Base-by-base conservation (phyloP, 2,797 vertebrate genomes). In the Alcedo quadribrachys region DNA sequence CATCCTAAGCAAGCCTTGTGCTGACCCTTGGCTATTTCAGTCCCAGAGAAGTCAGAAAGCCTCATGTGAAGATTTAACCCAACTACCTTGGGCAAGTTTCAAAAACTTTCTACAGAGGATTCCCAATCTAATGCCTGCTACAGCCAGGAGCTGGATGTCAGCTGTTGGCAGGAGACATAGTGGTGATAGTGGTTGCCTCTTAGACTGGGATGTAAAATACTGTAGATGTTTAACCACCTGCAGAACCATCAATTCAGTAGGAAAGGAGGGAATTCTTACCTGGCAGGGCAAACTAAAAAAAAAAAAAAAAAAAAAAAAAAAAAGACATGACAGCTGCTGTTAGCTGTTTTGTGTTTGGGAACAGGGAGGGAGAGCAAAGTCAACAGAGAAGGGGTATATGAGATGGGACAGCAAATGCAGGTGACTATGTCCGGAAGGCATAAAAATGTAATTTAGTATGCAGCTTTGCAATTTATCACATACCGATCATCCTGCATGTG, bases 381-480 rank as follows among this genome's bases (percentile, higher is more conserved):
- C 68, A 63, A 42, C 22, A 74, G 48, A 65, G 62, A n/a, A 81
- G 25, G 9, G 27, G 37, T 40, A 40, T 71, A 24, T 35, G 40
- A 81, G 71, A 82, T 8, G 48, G 70, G 86, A 87, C 66, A 73
- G 66, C 87, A 95, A 90, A 53, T 25, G 58, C 79, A 89, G 84
- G 35, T 89, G 88, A 94, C 73, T 87, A 16, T 75, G 63, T 53
- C 79, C 73, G 53, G 73, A 89, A 68, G 92, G 75, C 81, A 90
- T 63, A 78, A 89, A 68, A 81, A 32, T 2, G 4, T 81, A 68
- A 77, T 80, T 89, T 55, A 73, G 63, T 42, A 37, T 53, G 77
- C 88, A 78, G 54, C 81, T 92, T 70, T 75, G 58, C 71, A 32
- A 81, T 87, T 83, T 81, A 89, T 93, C 80, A 53, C 69, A 68